Evolutionary conservation across 2,888 invertebrate species (phyloP).

Genomic region (Nineta flava): DNA sequence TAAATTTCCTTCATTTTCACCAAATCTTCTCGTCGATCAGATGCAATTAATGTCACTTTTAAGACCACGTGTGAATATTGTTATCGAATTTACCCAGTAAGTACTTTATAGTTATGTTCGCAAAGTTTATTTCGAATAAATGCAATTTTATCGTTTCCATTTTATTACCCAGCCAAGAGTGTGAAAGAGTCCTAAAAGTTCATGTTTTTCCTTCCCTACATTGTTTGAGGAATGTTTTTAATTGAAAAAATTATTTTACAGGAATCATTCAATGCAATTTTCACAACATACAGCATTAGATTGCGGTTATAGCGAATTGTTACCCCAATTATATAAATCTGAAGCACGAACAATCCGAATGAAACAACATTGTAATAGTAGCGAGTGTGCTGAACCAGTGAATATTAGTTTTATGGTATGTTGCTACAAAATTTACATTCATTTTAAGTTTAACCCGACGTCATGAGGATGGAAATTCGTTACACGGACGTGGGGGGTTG

Average conservation of each 20-base stretch:
- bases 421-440: no score
- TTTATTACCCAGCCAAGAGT: no score
- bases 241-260: conserved; percentile 22
- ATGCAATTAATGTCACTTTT: conserved; percentile 22
- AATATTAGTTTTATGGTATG: conserved; percentile 36
- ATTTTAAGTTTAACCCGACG: no score
- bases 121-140: no score
- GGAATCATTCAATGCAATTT: conserved; percentile 40
- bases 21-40: conserved; percentile 8
- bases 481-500: no score
- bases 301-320: conserved; percentile 41
- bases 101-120: neutral
- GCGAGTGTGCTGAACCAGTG: conserved; percentile 41
- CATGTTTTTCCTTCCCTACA: no score
- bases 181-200: no score
- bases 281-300: conserved; percentile 52
- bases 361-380: no score
- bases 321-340: conserved; percentile 41
- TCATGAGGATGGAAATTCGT: no score
- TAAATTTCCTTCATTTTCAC: conserved; percentile 17
- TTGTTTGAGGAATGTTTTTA: no score
- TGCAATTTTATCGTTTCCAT: no score
- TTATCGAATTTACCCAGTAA: neutral
- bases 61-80: conserved; percentile 16
- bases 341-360: conserved; percentile 21